Percentiles rank a stretch among this genome's conserved stretches.
Conservation (phyloP, 2,113 vertebrate genomes). For the Oreochromis aureus region DNA sequence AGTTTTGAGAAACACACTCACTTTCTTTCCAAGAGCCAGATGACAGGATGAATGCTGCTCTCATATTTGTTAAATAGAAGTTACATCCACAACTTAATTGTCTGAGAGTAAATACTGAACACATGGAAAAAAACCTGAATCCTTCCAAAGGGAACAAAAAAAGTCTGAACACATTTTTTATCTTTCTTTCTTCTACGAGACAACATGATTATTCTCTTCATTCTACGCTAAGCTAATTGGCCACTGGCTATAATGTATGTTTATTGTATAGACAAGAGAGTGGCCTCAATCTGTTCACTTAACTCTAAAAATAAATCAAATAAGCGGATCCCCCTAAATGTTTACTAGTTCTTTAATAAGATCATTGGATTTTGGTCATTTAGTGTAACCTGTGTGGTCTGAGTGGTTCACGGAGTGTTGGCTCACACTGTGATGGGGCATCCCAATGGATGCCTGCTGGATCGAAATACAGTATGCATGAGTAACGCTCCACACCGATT, state of each 20-base stretch:
- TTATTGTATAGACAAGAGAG: not conserved
- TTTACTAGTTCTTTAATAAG: not conserved
- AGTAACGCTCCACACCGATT: not conserved
- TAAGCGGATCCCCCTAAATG: not conserved
- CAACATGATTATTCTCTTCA: not conserved
- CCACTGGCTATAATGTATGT: not conserved
- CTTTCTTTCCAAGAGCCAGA: not conserved
- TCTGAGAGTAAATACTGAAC: not conserved
- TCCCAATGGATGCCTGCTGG: not conserved
- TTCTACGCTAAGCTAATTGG: not conserved
- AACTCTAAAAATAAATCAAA: not conserved
- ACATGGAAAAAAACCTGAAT: not conserved
- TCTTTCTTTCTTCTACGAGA: not conserved
- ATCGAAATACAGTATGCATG: rapidly evolving
- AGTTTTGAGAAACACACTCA: not conserved
- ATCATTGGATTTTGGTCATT: not conserved
- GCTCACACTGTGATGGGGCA: not conserved
- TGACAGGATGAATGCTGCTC: not conserved
- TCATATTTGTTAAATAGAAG: not conserved
- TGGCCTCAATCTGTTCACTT: not conserved
- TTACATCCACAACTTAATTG: not conserved
- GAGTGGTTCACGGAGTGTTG: not conserved
- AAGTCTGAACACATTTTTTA: not conserved
- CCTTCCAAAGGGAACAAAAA: not conserved
- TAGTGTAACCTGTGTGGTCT: not conserved